A percentile compares a stretch with the other conserved stretches of the same genome.
These are phyloP conservation scores for Notamacropus eugenii DNA, from an alignment of 2,797 vertebrate genomes.

Conservation along the genomic window DNA sequence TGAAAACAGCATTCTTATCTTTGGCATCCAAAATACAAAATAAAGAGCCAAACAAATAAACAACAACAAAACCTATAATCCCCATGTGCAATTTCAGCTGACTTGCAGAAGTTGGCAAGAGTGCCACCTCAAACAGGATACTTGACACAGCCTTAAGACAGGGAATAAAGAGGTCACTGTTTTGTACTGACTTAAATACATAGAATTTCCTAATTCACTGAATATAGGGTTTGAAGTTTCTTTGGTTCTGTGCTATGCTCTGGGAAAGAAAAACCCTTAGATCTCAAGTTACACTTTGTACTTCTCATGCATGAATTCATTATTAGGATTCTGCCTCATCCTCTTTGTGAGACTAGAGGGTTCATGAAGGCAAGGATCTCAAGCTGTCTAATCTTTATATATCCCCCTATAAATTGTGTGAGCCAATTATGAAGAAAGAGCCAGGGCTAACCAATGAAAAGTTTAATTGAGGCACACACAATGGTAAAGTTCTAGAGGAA, in stretches of 20 bases:
- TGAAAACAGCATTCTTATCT: constrained; percentile 16
- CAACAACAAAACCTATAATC: background rate
- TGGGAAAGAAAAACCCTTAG: background rate
- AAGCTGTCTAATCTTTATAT: background rate
- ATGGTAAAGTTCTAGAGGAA: background rate
- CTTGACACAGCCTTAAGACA: background rate
- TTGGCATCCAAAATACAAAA: background rate
- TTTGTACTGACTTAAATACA: constrained; percentile 14
- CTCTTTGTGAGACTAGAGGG: background rate
- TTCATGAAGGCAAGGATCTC: background rate
- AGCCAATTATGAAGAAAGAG: background rate
- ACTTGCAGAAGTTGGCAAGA: background rate
- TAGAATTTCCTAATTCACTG: background rate
- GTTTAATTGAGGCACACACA: background rate
- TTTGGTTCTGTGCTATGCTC: background rate
- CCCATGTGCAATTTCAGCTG: background rate
- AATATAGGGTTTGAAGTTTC: constrained; percentile 5
- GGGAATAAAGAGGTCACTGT: background rate
- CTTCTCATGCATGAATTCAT: background rate
- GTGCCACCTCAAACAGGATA: background rate
- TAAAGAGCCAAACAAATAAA: background rate
- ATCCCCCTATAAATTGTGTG: background rate
- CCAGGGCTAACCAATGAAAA: background rate
- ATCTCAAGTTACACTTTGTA: background rate
- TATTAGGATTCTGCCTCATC: background rate